Evolutionary conservation across 1,140 invertebrate genomes (phyloP).

Genomic region (Aricia agestis): DNA sequence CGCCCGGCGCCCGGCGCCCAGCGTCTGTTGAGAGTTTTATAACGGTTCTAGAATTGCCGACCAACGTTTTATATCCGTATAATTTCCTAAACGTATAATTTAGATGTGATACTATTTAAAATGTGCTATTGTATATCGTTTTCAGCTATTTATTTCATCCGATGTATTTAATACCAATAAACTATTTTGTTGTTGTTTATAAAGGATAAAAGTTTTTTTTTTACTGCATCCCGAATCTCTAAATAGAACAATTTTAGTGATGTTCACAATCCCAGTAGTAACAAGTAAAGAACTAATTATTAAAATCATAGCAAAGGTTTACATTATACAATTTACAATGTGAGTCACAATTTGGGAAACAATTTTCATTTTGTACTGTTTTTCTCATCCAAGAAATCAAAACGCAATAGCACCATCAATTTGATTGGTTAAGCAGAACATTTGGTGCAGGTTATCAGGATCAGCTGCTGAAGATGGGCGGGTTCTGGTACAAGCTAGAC

Average conservation of each 20-base stretch:
- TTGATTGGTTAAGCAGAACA: background rate
- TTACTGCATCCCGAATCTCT: background rate
- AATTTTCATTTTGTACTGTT: too few species aligned
- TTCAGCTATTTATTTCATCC: slow-evolving; percentile 25
- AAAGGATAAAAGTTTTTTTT: slow-evolving; percentile 31
- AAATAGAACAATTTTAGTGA: too few species aligned
- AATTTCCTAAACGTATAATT: slow-evolving; percentile 6
- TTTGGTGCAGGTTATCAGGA: slow-evolving; percentile 27
- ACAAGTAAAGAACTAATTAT: too few species aligned
- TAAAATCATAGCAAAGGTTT: too few species aligned
- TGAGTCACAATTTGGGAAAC: too few species aligned
- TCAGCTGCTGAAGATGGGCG: slow-evolving; percentile 53
- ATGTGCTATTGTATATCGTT: slow-evolving; percentile 15
- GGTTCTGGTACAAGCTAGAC: slow-evolving; percentile 61
- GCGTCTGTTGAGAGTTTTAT: background rate
- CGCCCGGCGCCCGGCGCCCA: background rate
- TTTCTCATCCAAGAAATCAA: too few species aligned
- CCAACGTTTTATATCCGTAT: slow-evolving; percentile 6
- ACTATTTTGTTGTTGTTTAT: slow-evolving; percentile 36
- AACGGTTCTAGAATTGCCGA: slow-evolving; percentile 7
- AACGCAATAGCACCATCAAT: background rate
- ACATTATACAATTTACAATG: too few species aligned
- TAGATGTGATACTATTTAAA: slow-evolving; percentile 10
- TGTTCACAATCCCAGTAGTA: too few species aligned
- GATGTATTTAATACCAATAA: slow-evolving; percentile 19